These are phyloP conservation scores for Halcyon malimbica DNA, from an alignment of 2,113 vertebrate genomes.

Conservation along the genomic window DNA sequence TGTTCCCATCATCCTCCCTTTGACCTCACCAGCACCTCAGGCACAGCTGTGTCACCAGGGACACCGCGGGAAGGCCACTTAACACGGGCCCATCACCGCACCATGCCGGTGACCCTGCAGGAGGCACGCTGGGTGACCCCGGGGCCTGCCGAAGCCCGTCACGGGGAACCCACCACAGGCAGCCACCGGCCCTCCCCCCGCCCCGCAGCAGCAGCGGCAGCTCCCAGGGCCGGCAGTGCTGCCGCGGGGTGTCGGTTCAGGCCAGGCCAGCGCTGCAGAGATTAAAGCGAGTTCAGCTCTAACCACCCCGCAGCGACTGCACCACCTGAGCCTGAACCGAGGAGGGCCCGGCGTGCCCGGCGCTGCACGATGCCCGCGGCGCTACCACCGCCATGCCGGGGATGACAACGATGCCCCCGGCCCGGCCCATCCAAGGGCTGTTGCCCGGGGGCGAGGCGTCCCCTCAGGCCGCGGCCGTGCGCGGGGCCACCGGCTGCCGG, in stretches of 20 bases:
- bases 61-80: fast-evolving
- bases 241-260: fast-evolving
- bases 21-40: not conserved
- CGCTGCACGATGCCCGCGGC: not conserved
- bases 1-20: not conserved
- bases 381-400: not conserved
- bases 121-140: fast-evolving
- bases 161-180: not conserved
- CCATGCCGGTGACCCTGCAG: fast-evolving
- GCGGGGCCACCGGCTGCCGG: not conserved
- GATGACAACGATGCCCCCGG: not conserved
- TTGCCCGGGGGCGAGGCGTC: too few relatives aligned
- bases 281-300: fast-evolving
- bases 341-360: not conserved
- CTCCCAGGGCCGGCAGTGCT: not conserved
- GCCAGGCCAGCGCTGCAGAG: fast-evolving
- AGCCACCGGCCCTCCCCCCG: not conserved
- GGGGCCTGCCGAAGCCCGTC: too few relatives aligned
- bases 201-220: not conserved
- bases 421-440: not conserved
- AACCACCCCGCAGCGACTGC: fast-evolving
- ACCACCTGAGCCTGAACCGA: not conserved
- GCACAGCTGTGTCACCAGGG: not conserved
- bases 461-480: too few relatives aligned
- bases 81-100: not conserved